Percentiles rank a stretch among this genome's conserved stretches.
Evolutionary conservation across 2,113 vertebrate species (phyloP).

Genomic region (Vulpes ferrilata): DNA sequence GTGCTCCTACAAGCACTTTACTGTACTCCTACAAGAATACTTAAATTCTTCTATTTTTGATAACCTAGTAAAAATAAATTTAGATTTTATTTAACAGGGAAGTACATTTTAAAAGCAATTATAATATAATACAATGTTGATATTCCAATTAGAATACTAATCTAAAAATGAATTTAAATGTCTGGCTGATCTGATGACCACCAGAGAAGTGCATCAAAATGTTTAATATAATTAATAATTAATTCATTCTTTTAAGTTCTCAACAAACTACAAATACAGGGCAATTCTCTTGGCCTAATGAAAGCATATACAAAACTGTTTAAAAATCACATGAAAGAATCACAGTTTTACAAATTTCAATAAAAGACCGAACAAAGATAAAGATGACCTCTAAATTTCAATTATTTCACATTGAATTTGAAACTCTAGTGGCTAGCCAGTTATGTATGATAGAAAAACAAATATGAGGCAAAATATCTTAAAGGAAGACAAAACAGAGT

Average conservation of each 20-base stretch:
- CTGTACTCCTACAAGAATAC: background rate
- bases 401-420: background rate
- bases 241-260: background rate
- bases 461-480: background rate
- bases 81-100: background rate
- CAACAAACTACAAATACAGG: background rate
- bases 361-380: background rate
- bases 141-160: background rate
- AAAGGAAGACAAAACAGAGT: background rate
- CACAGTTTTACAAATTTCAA: background rate
- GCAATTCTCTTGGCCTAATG: background rate
- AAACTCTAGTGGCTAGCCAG: background rate
- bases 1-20: background rate
- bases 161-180: background rate
- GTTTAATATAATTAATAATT: background rate
- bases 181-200: background rate
- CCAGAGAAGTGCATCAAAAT: background rate
- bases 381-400: background rate
- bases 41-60: background rate
- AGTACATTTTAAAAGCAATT: background rate
- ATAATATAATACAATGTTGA: background rate
- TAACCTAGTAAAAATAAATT: background rate
- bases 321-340: background rate
- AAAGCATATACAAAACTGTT: background rate
- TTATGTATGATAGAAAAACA: background rate